These are phyloP conservation scores for Stegodyphus mimosarum DNA, from an alignment of 1,140 invertebrate species.

Conservation along the genomic window DNA sequence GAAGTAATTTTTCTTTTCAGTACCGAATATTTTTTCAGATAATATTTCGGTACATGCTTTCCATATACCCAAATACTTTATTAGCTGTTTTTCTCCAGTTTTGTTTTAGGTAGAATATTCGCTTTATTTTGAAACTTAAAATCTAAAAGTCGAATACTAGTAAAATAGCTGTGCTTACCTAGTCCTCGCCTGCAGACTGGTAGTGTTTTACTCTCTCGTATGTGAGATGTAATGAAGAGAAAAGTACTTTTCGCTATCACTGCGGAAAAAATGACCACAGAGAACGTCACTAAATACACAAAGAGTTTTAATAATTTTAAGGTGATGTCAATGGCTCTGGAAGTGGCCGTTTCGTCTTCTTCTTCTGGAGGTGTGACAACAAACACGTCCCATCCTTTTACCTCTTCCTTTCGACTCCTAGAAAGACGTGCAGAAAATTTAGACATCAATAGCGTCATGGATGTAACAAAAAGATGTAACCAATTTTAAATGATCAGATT, in stretches of 20 bases:
- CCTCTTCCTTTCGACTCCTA: conserved; percentile 66
- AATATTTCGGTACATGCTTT: too few relatives aligned
- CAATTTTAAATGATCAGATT: neutral
- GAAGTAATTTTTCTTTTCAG: too few relatives aligned
- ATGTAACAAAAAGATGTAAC: neutral
- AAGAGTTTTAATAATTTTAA: conserved; percentile 65
- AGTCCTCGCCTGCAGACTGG: conserved; percentile 63
- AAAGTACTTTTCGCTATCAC: conserved; percentile 67
- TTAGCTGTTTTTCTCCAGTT: too few relatives aligned
- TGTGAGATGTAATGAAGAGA: conserved; percentile 69
- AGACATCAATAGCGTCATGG: neutral
- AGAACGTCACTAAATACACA: conserved; percentile 67
- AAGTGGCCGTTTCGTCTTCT: conserved; percentile 74
- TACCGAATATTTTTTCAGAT: too few relatives aligned
- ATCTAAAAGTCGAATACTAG: too few relatives aligned
- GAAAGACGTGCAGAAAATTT: neutral
- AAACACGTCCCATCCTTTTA: conserved; percentile 97
- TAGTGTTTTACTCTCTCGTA: conserved; percentile 62
- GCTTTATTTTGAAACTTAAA: too few relatives aligned
- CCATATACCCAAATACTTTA: too few relatives aligned
- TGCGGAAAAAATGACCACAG: conserved; percentile 66
- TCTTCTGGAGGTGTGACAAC: conserved; percentile 86
- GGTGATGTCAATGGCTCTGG: conserved; percentile 63
- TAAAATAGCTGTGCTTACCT: neutral
- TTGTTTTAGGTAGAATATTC: too few relatives aligned